Evolutionary conservation across 2,797 vertebrate species (phyloP).

Genomic region (Xerus rutilus): DNA sequence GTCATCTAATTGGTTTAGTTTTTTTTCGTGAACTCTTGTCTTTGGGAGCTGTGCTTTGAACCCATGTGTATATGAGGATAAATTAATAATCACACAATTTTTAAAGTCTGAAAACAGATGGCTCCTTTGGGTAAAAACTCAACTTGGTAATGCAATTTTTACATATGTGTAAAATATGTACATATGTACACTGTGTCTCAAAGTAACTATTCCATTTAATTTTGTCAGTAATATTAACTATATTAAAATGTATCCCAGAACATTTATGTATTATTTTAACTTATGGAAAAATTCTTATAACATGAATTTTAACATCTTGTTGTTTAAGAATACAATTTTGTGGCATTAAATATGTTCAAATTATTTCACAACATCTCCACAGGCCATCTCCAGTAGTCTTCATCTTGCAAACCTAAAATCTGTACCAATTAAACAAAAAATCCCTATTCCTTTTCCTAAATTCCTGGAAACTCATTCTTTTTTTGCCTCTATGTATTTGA

Average conservation of each 20-base stretch:
- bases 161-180: not conserved
- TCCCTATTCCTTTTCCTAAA: not conserved
- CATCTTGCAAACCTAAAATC: not conserved
- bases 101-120: constrained; percentile 72
- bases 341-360: not conserved
- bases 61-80: constrained; percentile 45
- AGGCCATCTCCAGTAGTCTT: not conserved
- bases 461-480: not conserved
- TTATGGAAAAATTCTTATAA: not conserved
- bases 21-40: constrained; percentile 67
- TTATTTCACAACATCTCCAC: not conserved
- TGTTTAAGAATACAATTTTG: not conserved
- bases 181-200: not conserved
- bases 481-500: not conserved
- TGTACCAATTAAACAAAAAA: not conserved
- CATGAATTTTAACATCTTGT: not conserved
- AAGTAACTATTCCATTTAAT: constrained; percentile 41
- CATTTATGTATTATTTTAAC: not conserved
- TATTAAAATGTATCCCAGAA: not conserved
- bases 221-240: not conserved
- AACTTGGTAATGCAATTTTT: constrained; percentile 33
- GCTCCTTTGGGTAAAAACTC: constrained; percentile 61
- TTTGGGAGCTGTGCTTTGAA: constrained; percentile 14
- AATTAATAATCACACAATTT: constrained; percentile 10
- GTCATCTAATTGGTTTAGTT: constrained; percentile 78